phyloP scores from a whole-genome alignment of 2,888 invertebrate species.

The Prosopocoilus inquinatus region DNA sequence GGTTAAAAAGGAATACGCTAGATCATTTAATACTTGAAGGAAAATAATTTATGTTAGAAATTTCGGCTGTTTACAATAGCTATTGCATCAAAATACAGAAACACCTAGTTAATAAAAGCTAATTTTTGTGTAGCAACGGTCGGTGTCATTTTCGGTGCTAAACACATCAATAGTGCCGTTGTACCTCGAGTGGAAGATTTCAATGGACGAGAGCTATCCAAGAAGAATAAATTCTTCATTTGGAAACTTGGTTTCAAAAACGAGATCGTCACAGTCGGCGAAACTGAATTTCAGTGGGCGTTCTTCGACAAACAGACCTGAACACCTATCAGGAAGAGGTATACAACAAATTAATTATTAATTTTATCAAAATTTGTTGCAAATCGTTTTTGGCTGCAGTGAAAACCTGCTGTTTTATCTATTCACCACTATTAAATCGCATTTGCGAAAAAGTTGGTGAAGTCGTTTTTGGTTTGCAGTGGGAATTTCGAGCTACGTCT shows the following conservation, averaged over 20 bases:
- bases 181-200: constrained; percentile 33
- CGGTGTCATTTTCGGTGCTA: constrained; percentile 30
- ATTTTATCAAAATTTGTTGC: no score
- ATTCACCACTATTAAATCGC: no score
- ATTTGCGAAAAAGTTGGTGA: no score
- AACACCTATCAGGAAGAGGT: constrained; percentile 23
- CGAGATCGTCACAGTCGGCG: background rate
- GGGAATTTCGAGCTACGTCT: no score
- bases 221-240: constrained; percentile 16
- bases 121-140: constrained; percentile 32
- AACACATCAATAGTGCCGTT: constrained; percentile 39
- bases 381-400: no score
- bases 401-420: no score
- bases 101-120: background rate
- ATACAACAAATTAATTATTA: background rate
- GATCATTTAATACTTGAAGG: no score
- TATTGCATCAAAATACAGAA: background rate
- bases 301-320: constrained; percentile 1
- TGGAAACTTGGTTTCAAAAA: background rate
- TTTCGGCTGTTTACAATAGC: no score
- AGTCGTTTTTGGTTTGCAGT: no score
- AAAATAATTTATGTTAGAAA: no score
- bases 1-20: no score
- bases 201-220: constrained; percentile 23
- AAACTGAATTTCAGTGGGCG: background rate